Conservation (phyloP, 2,888 invertebrate genomes). For the Balanococcus diminutus region DNA sequence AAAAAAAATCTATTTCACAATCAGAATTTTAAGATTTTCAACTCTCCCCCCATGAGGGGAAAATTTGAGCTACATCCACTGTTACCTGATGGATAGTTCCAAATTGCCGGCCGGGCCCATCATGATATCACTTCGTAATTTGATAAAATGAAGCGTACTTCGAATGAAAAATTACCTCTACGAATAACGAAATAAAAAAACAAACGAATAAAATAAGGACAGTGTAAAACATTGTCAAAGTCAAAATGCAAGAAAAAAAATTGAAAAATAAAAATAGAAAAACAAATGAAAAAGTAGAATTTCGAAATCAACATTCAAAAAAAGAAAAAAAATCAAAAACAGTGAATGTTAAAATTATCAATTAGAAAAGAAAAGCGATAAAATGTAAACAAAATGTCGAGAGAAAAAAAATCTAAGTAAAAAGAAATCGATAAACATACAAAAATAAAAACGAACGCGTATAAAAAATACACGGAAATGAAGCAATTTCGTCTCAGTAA, state of each 20-base stretch:
- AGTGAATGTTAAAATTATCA: background rate
- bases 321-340: slow-evolving; percentile 18
- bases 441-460: slow-evolving; percentile 32
- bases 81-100: no score
- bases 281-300: background rate
- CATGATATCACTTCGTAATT: slow-evolving; percentile 20
- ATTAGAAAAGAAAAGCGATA: background rate
- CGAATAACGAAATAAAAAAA: background rate
- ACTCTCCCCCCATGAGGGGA: no score
- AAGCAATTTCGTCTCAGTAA: slow-evolving; percentile 6
- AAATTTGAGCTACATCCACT: no score
- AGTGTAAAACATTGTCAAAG: background rate
- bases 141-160: slow-evolving; percentile 1
- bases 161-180: background rate
- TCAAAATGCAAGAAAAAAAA: background rate
- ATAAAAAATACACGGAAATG: slow-evolving; percentile 24
- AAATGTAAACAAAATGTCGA: slow-evolving; percentile 25
- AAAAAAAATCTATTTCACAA: no score
- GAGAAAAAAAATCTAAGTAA: slow-evolving; percentile 37
- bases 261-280: background rate
- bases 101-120: no score
- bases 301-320: background rate
- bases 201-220: background rate
- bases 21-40: no score
- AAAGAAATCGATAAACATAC: slow-evolving; percentile 29